phyloP scores from a whole-genome alignment of 2,113 vertebrate genomes.

The Campylorhamphus procurvoides region DNA sequence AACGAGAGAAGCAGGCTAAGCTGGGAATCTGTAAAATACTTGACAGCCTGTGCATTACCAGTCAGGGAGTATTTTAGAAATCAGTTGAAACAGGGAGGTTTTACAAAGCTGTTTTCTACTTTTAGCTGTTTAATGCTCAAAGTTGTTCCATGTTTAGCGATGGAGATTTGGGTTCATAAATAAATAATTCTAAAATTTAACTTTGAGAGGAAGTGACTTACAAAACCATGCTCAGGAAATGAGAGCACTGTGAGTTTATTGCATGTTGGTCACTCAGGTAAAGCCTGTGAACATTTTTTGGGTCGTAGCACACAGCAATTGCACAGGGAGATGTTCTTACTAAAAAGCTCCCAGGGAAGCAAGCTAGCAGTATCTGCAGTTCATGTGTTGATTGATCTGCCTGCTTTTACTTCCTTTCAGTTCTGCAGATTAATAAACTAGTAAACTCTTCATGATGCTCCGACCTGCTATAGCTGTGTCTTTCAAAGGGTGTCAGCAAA shows the following conservation, averaged over 20 bases:
- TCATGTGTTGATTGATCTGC: background rate
- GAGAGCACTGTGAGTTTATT: background rate
- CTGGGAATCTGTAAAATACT: background rate
- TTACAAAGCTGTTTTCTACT: background rate
- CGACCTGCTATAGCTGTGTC: background rate
- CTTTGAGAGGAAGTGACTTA: background rate
- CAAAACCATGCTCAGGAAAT: background rate
- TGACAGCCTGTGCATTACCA: background rate
- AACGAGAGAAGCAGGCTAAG: background rate
- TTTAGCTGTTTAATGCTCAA: background rate
- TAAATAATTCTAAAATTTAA: background rate
- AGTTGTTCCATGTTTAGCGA: background rate
- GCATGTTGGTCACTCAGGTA: background rate
- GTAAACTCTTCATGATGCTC: background rate
- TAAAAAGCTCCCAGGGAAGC: background rate
- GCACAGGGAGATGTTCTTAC: fast-evolving
- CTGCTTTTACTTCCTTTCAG: background rate
- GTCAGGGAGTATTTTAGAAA: background rate
- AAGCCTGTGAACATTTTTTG: background rate
- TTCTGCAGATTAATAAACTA: background rate
- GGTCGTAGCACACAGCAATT: background rate
- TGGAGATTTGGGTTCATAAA: background rate
- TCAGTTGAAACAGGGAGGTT: background rate
- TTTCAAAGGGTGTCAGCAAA: background rate
- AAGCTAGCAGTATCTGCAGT: background rate